Evolutionary conservation across 2,797 vertebrate genomes (phyloP).

Genomic region (Ispidina picta): DNA sequence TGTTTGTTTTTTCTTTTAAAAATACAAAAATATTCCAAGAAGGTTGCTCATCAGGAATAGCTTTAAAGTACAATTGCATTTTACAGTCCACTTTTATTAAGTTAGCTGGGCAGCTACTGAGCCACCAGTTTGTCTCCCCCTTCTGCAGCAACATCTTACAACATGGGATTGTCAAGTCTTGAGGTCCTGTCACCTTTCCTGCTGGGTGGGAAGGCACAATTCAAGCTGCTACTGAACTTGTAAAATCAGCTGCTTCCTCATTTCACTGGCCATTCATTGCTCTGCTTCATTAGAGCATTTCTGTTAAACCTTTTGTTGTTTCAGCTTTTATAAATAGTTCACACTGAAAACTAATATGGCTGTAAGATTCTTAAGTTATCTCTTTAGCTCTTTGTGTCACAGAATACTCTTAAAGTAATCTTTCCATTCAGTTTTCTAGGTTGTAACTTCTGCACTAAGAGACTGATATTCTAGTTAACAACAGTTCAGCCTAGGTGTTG

Average conservation of each 20-base stretch:
- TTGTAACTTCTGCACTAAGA: not conserved
- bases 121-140: not conserved
- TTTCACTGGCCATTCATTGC: not conserved
- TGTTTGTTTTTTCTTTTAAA: not conserved
- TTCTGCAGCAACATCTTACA: slow-evolving; percentile 6
- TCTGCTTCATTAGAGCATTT: not conserved
- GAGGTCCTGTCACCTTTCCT: slow-evolving; percentile 17
- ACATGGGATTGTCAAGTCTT: not conserved
- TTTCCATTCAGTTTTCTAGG: not conserved
- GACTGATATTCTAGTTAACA: not conserved
- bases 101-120: not conserved
- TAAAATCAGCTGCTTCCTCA: not conserved
- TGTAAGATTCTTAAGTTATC: not conserved
- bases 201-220: not conserved
- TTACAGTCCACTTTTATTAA: not conserved
- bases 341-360: not conserved
- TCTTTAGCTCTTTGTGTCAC: not conserved
- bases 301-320: not conserved
- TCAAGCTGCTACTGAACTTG: not conserved
- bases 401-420: not conserved
- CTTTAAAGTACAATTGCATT: not conserved
- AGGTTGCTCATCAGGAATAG: not conserved
- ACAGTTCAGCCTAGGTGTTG: not conserved
- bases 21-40: not conserved
- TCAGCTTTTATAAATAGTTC: not conserved